phyloP scores from a whole-genome alignment of 2,113 vertebrate species.

The Myotis davidii region DNA sequence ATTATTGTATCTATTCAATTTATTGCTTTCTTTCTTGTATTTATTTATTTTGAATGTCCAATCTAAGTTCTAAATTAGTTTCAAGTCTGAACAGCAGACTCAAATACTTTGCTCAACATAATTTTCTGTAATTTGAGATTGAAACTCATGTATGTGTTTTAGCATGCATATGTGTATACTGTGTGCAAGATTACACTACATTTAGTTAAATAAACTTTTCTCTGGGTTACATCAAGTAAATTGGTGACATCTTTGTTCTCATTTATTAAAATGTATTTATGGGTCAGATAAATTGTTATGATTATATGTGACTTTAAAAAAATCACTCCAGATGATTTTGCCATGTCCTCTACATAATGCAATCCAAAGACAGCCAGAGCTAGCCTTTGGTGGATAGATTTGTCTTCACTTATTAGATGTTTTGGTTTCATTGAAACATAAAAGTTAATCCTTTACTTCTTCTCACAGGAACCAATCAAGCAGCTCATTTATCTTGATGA shows the following conservation, averaged over 20 bases:
- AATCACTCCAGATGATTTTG: neutral
- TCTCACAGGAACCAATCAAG: neutral
- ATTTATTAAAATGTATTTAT: neutral
- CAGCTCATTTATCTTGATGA: constrained; percentile 43
- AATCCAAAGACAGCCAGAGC: neutral
- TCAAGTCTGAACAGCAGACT: neutral
- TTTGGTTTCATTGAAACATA: constrained; percentile 23
- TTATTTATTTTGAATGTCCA: neutral
- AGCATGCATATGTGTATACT: neutral
- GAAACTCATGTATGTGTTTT: neutral
- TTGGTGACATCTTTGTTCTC: neutral
- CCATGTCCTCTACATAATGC: neutral
- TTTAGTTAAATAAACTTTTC: neutral
- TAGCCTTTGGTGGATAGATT: neutral
- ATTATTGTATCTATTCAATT: neutral
- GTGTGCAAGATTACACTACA: neutral
- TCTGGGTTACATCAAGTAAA: neutral
- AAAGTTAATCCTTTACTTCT: neutral
- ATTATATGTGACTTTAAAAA: neutral
- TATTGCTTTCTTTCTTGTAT: neutral
- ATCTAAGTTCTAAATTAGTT: neutral
- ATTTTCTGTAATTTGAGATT: neutral
- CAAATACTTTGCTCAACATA: neutral
- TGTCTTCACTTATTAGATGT: neutral
- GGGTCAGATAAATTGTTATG: neutral